A percentile compares a stretch with the other conserved stretches of the same genome.
Conservation (phyloP, 35 echinoderm and acorn worm genomes). For the Patiria miniata region DNA sequence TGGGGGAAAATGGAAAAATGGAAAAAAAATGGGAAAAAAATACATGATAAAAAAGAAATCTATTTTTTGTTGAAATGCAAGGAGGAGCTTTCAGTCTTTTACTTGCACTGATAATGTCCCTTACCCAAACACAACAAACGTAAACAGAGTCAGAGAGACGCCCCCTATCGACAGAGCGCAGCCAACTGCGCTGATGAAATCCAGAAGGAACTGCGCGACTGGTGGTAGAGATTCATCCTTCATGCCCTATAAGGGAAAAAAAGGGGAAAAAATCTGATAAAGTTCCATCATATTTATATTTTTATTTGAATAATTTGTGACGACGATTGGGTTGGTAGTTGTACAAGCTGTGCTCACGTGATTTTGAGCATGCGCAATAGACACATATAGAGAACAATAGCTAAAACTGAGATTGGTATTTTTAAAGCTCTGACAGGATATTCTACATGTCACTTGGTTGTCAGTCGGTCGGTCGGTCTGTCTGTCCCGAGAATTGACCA, state of each 20-base stretch:
- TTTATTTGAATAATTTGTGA: not conserved
- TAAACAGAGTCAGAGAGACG: conserved; percentile 59
- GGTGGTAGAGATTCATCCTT: conserved; percentile 3
- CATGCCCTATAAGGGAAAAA: conserved; percentile 2
- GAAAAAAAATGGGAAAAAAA: too few relatives aligned
- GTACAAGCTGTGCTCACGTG: not conserved
- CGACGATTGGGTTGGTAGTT: not conserved
- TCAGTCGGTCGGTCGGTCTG: too few relatives aligned
- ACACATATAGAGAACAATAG: too few relatives aligned
- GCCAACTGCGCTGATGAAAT: conserved; percentile 64
- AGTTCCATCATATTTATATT: not conserved
- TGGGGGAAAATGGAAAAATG: too few relatives aligned
- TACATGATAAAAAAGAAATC: too few relatives aligned
- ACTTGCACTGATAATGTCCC: not conserved
- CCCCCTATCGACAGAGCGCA: conserved; percentile 72
- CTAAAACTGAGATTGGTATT: too few relatives aligned
- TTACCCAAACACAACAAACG: conserved; percentile 72
- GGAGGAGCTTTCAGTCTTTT: too few relatives aligned
- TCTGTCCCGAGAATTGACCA: too few relatives aligned
- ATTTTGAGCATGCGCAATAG: too few relatives aligned
- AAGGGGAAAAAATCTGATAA: not conserved
- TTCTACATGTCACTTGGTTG: too few relatives aligned
- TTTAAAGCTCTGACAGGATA: too few relatives aligned
- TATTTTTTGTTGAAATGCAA: too few relatives aligned
- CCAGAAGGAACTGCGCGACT: conserved; percentile 42